Evolutionary conservation across 2,888 invertebrate species (phyloP), one percentile per base, ranked within the genome.

Genomic region (Temnothorax ravouxi): DNA sequence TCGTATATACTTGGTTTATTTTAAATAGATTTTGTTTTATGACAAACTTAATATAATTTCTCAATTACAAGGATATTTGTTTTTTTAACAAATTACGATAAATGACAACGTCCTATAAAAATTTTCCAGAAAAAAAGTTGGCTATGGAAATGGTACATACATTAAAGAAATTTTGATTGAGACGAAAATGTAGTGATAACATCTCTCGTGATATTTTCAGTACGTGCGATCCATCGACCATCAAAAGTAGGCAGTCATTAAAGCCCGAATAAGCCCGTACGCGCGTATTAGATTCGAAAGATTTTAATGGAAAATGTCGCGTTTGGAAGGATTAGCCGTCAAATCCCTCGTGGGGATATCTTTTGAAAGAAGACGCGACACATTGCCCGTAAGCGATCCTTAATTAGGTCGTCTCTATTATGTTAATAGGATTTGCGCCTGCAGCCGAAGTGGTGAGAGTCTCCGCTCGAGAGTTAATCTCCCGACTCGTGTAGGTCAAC

Each of bases 391-490:
- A 59, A 80, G 59, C 74, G 79, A 59, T 59, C 59, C 71, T 80
- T 80, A 80, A 80, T 80, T 74, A 80, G 59, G 75, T 80, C 79
- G 47, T 13, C 47, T 74, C 59, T 80, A 80, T 80, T 80, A 80
- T 80, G 79, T 74, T 80, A 80, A 80, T 80, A 59, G 79, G 79
- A 80, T 80, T 80, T 59, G 47, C 29, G 54, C 47, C 59, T 79
- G 66, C 76, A 74, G 75, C 38, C 47, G 34, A 34, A 59, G 56
- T 67, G 38, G 71, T 41, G 71, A 38, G 71, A 59, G 34, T 59
- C 47, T 50, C 75, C 41, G 64, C 34, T 50, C 13, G 56, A 74
- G 81, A 84, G 69, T 64, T 79, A 85, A 64, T 74, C 62, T 64
- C 38, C 56, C n/a, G 41, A 38, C 84, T 61, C 64, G 62, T 41